Conservation (phyloP, 2,113 vertebrate species). For the Hoplias malabaricus region DNA sequence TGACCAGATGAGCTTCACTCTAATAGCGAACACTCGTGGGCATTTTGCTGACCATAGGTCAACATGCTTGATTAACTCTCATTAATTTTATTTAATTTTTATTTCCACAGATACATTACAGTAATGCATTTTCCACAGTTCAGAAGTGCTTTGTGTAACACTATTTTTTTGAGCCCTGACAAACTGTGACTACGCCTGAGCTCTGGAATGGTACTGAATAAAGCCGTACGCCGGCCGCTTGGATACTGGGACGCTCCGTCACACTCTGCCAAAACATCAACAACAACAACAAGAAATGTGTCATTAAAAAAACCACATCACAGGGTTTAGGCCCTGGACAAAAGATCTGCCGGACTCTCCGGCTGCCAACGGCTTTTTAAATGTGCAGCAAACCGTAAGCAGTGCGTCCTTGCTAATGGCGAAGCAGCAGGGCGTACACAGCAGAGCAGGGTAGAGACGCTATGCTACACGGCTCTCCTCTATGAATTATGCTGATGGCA, state of each 20-base stretch:
- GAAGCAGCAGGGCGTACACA: background rate
- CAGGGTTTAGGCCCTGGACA: background rate
- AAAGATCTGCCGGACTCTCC: background rate
- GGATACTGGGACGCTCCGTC: background rate
- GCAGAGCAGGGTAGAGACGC: no score
- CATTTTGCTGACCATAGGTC: background rate
- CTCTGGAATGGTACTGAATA: no score
- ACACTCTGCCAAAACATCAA: background rate
- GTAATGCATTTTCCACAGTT: no score
- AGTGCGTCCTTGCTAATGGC: background rate
- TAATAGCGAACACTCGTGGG: background rate
- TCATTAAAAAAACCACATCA: background rate
- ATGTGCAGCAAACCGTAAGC: background rate
- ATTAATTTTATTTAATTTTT: background rate
- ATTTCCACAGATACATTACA: no score
- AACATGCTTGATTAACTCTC: background rate
- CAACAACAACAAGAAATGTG: background rate
- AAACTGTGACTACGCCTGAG: no score
- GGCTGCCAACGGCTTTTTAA: background rate
- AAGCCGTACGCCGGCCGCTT: background rate
- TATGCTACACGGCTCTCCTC: background rate
- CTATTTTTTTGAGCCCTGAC: no score
- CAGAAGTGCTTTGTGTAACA: no score
- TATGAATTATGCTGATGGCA: slow-evolving; percentile 49
- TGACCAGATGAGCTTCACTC: background rate